Evolutionary conservation across 2,113 vertebrate species (phyloP).

Genomic region (Bungarus multicinctus): DNA sequence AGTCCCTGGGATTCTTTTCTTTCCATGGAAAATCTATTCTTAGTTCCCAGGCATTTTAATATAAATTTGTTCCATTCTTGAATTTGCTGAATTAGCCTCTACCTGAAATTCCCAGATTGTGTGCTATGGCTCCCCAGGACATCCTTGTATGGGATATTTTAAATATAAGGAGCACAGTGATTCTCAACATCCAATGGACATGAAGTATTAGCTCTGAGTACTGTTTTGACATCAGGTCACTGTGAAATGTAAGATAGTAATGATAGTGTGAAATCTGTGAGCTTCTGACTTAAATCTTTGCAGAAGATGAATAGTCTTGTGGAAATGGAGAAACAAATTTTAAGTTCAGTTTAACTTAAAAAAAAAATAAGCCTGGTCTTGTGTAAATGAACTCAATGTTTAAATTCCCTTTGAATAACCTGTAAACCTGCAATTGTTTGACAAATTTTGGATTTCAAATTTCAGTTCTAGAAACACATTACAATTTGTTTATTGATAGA

Average conservation of each 20-base stretch:
- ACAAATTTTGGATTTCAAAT: neutral
- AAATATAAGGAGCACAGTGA: neutral
- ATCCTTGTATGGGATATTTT: neutral
- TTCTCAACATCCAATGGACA: neutral
- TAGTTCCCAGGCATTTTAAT: neutral
- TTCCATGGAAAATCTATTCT: neutral
- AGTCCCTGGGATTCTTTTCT: neutral
- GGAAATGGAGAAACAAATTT: neutral
- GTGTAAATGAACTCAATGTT: neutral
- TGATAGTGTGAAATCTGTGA: neutral
- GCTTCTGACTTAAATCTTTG: neutral
- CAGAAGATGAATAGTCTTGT: neutral
- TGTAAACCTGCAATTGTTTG: neutral
- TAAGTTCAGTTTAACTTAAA: neutral
- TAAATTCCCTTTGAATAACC: neutral
- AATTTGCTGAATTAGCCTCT: neutral
- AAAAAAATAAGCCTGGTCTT: neutral
- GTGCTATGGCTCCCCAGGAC: neutral
- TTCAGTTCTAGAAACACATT: neutral
- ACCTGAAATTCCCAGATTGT: neutral
- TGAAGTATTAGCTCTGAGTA: neutral
- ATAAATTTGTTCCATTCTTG: neutral
- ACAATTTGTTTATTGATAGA: neutral
- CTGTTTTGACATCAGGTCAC: neutral
- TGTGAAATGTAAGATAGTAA: neutral